These are phyloP conservation scores for Zoanthus sociatus DNA, from an alignment of 92 coral and sea anemone genomes.

Conservation along the genomic window DNA sequence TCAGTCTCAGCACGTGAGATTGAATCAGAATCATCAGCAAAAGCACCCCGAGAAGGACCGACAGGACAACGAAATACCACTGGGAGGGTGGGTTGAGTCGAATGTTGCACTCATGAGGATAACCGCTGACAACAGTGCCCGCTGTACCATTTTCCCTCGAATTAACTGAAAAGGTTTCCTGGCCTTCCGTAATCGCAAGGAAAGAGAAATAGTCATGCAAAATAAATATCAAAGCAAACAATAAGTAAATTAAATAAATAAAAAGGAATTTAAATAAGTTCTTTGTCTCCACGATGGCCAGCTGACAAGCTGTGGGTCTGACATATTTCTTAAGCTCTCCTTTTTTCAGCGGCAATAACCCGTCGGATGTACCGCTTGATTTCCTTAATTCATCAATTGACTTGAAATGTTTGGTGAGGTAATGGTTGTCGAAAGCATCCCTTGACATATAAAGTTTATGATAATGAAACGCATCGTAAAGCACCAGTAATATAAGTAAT, in stretches of 20 bases:
- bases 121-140: constrained; percentile 14
- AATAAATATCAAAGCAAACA: constrained; percentile 79
- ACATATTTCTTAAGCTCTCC: constrained; percentile 89
- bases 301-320: constrained; percentile 85
- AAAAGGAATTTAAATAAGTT: constrained; percentile 70
- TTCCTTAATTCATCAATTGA: constrained; percentile 93
- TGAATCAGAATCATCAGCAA: constrained; percentile 85
- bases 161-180: background rate
- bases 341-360: constrained; percentile 89
- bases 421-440: constrained; percentile 90
- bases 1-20: constrained; percentile 81
- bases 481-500: constrained; percentile 72
- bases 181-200: constrained; percentile 58
- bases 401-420: constrained; percentile 91
- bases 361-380: constrained; percentile 84
- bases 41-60: constrained; percentile 75
- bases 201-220: constrained; percentile 77
- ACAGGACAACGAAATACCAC: constrained; percentile 65
- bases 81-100: constrained; percentile 65
- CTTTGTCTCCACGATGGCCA: constrained; percentile 74
- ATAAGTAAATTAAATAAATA: constrained; percentile 73
- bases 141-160: constrained; percentile 12
- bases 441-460: constrained; percentile 84
- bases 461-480: constrained; percentile 89
- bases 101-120: constrained; percentile 53